Base-by-base conservation (phyloP, 2,888 invertebrate genomes). In the Cataglyphis rosenhaueri region DNA sequence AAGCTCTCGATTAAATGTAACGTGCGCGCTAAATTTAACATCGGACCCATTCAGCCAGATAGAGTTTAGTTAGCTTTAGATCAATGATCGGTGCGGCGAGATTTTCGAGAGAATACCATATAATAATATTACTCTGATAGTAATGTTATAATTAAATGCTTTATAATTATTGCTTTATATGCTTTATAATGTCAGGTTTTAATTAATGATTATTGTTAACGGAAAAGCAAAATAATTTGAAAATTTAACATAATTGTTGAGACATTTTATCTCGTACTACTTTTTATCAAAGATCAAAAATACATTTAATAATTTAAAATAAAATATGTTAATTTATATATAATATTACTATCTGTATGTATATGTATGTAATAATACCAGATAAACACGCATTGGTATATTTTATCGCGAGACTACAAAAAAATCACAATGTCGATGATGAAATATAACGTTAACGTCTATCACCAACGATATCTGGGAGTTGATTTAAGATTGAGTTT, bases 21-120 rank as follows among this genome's bases (percentile, higher is more conserved):
- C 57, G 59, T 35, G 59, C 44, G 73, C n/a, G 44, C 59, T 78
- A 79, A 79, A 79, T 79, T 79, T 79, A 71, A 79, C 78, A 44
- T 59, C 52, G 35, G 6, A 12, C 25, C 25, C 44, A 59, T 79
- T 71, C 71, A 59, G 55, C 21, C 59, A 21, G 9, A 59, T 59
- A 71, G 32, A 78, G 5, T 32, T 32, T 32, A 59, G 59, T 32
- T 32, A 59, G 59, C 71, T 78, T 78, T 78, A 21, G 29, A 66
- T 78, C 59, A 18, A 61, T 78, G 44, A 78, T 71, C 32, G 21
- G 12, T 32, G n/a, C 32, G 10, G 8, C 35, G 59, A n/a, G 6
- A 48, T 59, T 70, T 59, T 59, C 48, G 32, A 41, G 57, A 52
- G 48, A 52, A 52, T 59, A 59, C 6, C 35, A n/a, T 18, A 59